These are phyloP conservation scores for Myathropa florea DNA, from an alignment of 2,888 invertebrate species.

Conservation along the genomic window DNA sequence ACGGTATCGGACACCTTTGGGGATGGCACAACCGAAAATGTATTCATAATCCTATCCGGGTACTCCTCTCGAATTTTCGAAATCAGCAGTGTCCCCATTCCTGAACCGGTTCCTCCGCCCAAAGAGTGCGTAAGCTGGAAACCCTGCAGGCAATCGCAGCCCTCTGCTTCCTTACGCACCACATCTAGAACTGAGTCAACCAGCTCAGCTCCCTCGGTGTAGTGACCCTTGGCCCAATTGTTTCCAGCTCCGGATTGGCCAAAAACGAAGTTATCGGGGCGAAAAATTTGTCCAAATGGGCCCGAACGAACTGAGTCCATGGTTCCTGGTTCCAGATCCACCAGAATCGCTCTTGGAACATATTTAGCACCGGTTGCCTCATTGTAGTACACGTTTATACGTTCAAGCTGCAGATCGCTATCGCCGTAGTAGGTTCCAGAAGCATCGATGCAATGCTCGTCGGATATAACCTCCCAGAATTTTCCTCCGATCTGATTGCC, in stretches of 20 bases:
- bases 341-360: constrained; percentile 95
- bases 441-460: constrained; percentile 96
- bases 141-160: constrained; percentile 95
- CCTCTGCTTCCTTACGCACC: constrained; percentile 92
- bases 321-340: constrained; percentile 97
- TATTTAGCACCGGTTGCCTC: constrained; percentile 96
- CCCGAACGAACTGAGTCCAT: constrained; percentile 98
- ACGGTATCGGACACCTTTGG: constrained; percentile 87
- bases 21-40: constrained; percentile 91
- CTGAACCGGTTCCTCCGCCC: constrained; percentile 94
- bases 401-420: constrained; percentile 94
- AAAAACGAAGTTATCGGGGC: constrained; percentile 97
- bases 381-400: constrained; percentile 98
- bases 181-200: constrained; percentile 93
- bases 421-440: constrained; percentile 95
- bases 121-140: constrained; percentile 91
- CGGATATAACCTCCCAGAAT: constrained; percentile 98
- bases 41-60: constrained; percentile 93
- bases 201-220: constrained; percentile 94
- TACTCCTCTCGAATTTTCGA: constrained; percentile 94
- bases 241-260: constrained; percentile 93
- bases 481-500: constrained; percentile 98
- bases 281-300: constrained; percentile 95
- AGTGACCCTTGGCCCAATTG: constrained; percentile 95
- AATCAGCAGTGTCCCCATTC: constrained; percentile 92